phyloP scores from a whole-genome alignment of 2,888 invertebrate species.

The Macrosoma leucophasiata region DNA sequence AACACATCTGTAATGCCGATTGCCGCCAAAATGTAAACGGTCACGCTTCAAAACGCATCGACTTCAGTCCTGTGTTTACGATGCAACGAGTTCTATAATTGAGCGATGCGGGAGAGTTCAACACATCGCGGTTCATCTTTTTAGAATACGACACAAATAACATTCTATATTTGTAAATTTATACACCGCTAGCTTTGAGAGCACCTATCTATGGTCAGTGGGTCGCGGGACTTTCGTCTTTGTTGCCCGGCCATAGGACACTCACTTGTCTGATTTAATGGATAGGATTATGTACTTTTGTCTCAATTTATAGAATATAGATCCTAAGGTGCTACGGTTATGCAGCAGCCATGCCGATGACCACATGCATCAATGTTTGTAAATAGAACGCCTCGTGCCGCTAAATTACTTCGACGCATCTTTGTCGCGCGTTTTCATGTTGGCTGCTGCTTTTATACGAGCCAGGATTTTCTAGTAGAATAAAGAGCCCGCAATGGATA shows the following conservation, averaged over 20 bases:
- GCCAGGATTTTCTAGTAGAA: not conserved
- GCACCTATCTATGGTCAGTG: conserved; percentile 41
- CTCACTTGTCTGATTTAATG: conserved; percentile 29
- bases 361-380: conserved; percentile 76
- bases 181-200: conserved; percentile 62
- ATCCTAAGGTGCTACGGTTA: conserved; percentile 65
- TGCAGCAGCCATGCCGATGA: conserved; percentile 72
- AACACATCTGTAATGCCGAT: too few species aligned
- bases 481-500: not conserved
- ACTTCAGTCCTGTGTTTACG: conserved; percentile 53
- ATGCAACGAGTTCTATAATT: conserved; percentile 70
- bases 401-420: conserved; percentile 38
- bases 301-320: conserved; percentile 55
- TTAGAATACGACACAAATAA: conserved; percentile 76
- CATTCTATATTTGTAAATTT: conserved; percentile 74
- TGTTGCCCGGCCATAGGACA: conserved; percentile 34
- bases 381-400: conserved; percentile 66
- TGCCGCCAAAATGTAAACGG: too few species aligned
- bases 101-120: conserved; percentile 75
- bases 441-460: not conserved
- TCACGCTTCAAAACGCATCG: too few species aligned
- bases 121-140: conserved; percentile 75
- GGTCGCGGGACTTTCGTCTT: conserved; percentile 36
- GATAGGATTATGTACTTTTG: conserved; percentile 38
- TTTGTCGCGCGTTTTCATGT: conserved; percentile 22